A percentile compares a stretch with the other conserved stretches of the same genome.
phyloP scores from a whole-genome alignment of 2,797 vertebrate genomes.

The Basileuterus tristriatus region DNA sequence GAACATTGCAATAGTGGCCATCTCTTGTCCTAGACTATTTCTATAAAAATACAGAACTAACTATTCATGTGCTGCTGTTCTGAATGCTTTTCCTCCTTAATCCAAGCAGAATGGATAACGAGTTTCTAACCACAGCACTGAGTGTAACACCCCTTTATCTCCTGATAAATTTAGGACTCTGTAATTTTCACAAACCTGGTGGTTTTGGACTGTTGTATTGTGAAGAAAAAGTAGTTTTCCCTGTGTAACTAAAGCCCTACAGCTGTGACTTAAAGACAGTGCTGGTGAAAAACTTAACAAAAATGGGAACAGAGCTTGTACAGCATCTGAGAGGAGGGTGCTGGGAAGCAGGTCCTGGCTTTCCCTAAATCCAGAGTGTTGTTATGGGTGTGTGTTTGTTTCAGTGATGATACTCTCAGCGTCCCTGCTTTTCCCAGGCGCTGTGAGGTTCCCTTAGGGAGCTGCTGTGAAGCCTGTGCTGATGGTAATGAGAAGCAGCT shows the following conservation, averaged over 20 bases:
- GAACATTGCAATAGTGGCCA: neutral
- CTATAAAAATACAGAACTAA: neutral
- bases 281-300: neutral
- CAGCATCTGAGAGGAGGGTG: neutral
- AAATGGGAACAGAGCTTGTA: neutral
- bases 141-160: neutral
- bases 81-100: neutral
- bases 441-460: neutral
- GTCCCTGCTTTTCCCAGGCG: neutral
- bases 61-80: neutral
- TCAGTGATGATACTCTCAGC: neutral
- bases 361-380: neutral
- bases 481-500: neutral
- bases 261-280: neutral
- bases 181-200: neutral
- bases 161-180: neutral
- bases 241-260: neutral
- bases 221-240: neutral
- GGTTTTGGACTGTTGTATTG: fast-evolving
- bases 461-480: neutral
- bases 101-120: neutral
- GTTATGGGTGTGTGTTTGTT: neutral
- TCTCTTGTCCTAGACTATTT: neutral
- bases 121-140: neutral
- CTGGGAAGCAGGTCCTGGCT: neutral